Evolutionary conservation across 2,888 invertebrate species (phyloP), one percentile per base, ranked within the genome.

Genomic region (Allolobophora icterica): DNA sequence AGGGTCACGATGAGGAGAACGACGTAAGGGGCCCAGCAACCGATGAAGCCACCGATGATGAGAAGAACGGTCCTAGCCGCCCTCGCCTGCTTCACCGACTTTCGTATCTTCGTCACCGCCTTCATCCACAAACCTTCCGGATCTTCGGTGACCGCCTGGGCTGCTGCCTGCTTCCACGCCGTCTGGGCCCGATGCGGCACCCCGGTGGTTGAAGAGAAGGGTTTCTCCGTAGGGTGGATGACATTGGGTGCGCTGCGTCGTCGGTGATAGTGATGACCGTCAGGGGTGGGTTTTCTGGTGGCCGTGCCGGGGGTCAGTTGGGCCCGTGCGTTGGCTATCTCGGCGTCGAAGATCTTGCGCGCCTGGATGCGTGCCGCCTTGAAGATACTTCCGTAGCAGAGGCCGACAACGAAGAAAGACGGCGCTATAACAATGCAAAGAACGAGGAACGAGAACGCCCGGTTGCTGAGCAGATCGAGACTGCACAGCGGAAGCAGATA

Each of bases 401-500:
- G 91, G 45, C 93, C 92, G 92, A 94, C 93, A 17, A 93, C 87
- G n/a, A 91, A 30, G 15, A 94, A 91, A 15, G 94, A 93, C 24
- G 92, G 87, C 19, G 90, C 89, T 84, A 93, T 92, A 71, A 93
- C 94, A 8, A 93, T 38, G 19, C 93, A 52, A 33, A 93, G 91
- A 34, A 94, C 91, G 45, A 93, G 91, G 30, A 92, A 87, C 30
- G 93, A 92, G 91, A 92, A 93, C 19, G 92, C 90, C 38, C 92
- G 90, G 42, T 92, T 90, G 17, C 89, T 89, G 2, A 90, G 87
- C 92, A 93, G 93, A 24, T 89, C 91, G 30, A 93, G 93, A 90
- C 92, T 92, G 91, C 94, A 94, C 24, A 94, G 93, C 34, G 94
- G 94, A 84, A 94, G 93, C 13, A 93, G 93, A 87, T 93, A 93